Evolutionary conservation across 2,888 invertebrate species (phyloP), one percentile per base, ranked within the genome.

Genomic region (Unio pictorum): DNA sequence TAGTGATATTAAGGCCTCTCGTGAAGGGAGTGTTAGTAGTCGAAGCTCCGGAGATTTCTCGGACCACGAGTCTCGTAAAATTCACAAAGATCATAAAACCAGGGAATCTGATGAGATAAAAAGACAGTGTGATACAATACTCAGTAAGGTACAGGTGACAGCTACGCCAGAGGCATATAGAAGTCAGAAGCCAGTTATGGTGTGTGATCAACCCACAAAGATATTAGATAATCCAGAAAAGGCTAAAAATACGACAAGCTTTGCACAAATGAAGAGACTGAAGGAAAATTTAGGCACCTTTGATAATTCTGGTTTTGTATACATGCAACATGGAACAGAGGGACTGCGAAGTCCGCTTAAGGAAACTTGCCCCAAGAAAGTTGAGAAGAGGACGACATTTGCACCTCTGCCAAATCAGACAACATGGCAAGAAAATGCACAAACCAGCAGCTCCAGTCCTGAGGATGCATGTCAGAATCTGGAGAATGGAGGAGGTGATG

Each of bases 331-430:
- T 73, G 90, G 90, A 23, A 83, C 86, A 59, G 76, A 74, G 30
- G 79, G 73, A 23, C 75, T 72, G 30, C 73, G 70, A 54, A 60
- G 66, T 30, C 65, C 80, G 8, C 72, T 83, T 20, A 81, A 80
- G 71, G 78, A 81, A 26, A 70, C 73, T 28, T 80, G 78, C 66
- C 76, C 74, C 61, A 74, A 69, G 63, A 81, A 81, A 71, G 67
- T 89, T 4, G 93, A 93, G 69, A 94, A 93, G 92, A 94, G 94
- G 90, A 93, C 93, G 17, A 93, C 95, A 0, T 93, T 94, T 75
- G 95, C 95, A 84, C 93, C 93, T 0, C 92, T 94, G 8, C 92
- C 95, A 3, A 93, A 94, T 75, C 94, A 94, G 17, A 94, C 95
- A 61, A 95, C 96, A 65, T 95, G 95, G 94, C 95, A 95, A 85